phyloP scores from a whole-genome alignment of 2,113 vertebrate species.

The Pedetes capensis region DNA sequence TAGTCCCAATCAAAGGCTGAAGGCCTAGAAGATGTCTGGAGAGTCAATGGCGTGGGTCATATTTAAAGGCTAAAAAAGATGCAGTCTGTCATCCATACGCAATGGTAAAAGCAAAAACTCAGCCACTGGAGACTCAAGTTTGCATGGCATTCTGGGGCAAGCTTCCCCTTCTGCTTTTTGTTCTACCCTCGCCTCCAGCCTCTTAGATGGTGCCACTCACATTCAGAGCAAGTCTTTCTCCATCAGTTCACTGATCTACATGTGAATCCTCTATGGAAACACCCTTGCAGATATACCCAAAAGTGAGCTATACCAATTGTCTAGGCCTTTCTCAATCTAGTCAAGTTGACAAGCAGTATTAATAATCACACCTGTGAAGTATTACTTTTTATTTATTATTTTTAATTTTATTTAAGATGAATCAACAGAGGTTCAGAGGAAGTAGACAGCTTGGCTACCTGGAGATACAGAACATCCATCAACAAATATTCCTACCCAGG shows the following conservation, averaged over 20 bases:
- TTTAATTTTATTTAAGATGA: conserved; percentile 38
- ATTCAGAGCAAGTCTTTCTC: no score
- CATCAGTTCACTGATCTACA: not conserved
- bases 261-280: no score
- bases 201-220: not conserved
- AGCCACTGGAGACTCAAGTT: not conserved
- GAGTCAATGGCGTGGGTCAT: no score
- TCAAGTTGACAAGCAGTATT: not conserved
- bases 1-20: not conserved
- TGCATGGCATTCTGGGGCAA: not conserved
- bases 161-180: not conserved
- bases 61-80: not conserved
- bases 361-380: not conserved
- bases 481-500: not conserved
- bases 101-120: not conserved
- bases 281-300: no score
- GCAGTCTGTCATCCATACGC: not conserved
- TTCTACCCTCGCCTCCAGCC: not conserved
- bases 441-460: not conserved
- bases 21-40: not conserved
- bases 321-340: no score
- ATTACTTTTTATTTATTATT: not conserved
- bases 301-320: no score
- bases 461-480: not conserved
- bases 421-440: not conserved